Base-by-base conservation (phyloP, 2,888 invertebrate genomes). In the Thera obeliscata region DNA sequence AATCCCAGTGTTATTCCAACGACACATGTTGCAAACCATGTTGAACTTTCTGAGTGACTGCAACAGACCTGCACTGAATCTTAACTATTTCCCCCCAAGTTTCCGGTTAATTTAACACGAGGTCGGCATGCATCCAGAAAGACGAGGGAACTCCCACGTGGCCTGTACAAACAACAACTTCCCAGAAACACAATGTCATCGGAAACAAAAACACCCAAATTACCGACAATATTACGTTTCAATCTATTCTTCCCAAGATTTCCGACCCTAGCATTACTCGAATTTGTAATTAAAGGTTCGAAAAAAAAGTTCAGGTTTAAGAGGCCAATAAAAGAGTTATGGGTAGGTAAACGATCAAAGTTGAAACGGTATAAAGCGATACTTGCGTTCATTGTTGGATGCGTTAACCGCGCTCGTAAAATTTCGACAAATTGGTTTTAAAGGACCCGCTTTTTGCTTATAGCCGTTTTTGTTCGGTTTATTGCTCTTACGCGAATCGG, bases 71-170 rank as follows among this genome's bases (percentile, higher is more conserved):
- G 88, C 85, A 83, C 81, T 83, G 88, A 89, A 91, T 91, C 85
- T 89, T 86, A 90, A 92, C 87, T 86, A 87, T 88, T 87, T 87
- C 88, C 90, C 87, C 86, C 81, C 84, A 80, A 85, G 87, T 90
- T 93, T 91, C 90, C 91, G 90, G 90, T 90, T 91, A 91, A 91
- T 91, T 91, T 91, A 91, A 91, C 88, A 74, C 85, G 83, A 81
- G 85, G 85, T 86, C 88, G 86, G 83, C 86, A 89, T 91, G 90
- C 87, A 86, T 85, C 84, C 65, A 71, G 73, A 71, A 69, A 73
- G 71, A 82, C 82, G 81, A 78, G 80, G 81, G 83, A 84, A 83
- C 87, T 90, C 90, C 89, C 90, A 90, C 90, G 87, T 89, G 88
- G 83, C 83, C 80, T 80, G 78, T 82, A 86, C 85, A 87, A 88